Evolutionary conservation across 1,140 invertebrate genomes (phyloP).

Genomic region (Pseudomyrmex sp.): DNA sequence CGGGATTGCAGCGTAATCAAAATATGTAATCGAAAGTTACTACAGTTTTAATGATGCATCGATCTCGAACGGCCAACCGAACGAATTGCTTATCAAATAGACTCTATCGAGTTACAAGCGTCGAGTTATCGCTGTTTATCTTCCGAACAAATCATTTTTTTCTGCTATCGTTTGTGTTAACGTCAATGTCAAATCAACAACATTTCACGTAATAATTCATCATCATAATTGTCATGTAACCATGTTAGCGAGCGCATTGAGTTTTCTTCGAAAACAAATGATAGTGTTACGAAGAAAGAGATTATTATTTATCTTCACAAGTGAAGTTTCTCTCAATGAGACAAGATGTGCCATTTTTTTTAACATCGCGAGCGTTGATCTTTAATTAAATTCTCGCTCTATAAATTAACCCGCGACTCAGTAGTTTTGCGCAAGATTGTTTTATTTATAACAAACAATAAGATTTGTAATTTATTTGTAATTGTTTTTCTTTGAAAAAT

Average conservation of each 20-base stretch:
- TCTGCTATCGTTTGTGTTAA: constrained; percentile 8
- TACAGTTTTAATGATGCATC: constrained; percentile 17
- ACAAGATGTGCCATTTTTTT: no score
- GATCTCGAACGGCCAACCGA: neutral
- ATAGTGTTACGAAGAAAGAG: neutral
- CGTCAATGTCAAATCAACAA: neutral
- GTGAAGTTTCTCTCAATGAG: no score
- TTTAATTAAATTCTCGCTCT: no score
- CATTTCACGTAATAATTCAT: neutral
- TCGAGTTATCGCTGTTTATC: constrained; percentile 18
- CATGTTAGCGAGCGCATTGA: neutral
- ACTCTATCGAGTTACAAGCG: neutral
- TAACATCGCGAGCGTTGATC: no score
- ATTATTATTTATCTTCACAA: neutral
- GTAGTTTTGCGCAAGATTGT: no score
- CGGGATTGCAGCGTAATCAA: constrained; percentile 31
- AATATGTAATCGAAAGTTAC: constrained; percentile 16
- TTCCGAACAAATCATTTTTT: constrained; percentile 23
- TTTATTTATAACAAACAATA: neutral
- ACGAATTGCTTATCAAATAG: constrained; percentile 6
- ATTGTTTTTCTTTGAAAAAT: constrained; percentile 15
- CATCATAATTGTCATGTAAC: neutral
- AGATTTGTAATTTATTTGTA: neutral
- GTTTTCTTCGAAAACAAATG: neutral
- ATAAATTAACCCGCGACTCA: no score